Base-by-base conservation (phyloP, 2,797 vertebrate genomes). In the Lacerta agilis region DNA sequence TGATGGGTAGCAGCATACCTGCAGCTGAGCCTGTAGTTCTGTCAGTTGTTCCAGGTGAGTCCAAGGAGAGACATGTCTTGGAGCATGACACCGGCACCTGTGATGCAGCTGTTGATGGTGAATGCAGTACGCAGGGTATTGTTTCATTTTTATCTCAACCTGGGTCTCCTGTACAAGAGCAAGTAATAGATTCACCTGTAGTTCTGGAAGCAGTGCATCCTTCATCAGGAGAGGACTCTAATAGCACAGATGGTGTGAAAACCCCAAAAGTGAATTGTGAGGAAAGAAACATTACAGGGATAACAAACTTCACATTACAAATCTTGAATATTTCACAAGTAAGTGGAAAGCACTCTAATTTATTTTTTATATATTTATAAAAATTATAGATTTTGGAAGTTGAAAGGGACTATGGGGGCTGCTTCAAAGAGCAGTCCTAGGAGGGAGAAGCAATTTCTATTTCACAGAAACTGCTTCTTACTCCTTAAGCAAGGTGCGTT, bases 281-380 rank as follows among this genome's bases (percentile, higher is more conserved):
- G 78, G 97, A 97, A 92, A 97, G 98, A 66, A 99, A 98, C 93
- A 82, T 96, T 76, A 98, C 97, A 0, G 98, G 96, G 3, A 38
- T 97, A 3, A 96, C 97, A 1, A 96, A 75, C 90, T 97, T 97
- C 89, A 95, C 96, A 0, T 96, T 99, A 83, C 98, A 98, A 85
- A 97, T 99, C 93, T 97, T 99, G 80, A 99, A 98, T 77, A 95
- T 97, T 38, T 98, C 98, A 1, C 98, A 99, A 98, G 98, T 99
- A 95, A 89, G 92, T 10, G 7, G 33, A 67, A 76, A 1, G 5
- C 0, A 0, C 18, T 43, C 1, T 0, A 2, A 71, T 17, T 7
- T 5, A 23, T 17, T 58, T 25, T 64, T 3, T 27, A 3, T 2
- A 55, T 49, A 49, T 7, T n/a, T 8, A n/a, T n/a, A n/a, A n/a